These are phyloP conservation scores for Esperia sulphurella DNA, from an alignment of 2,888 invertebrate species.

Conservation along the genomic window DNA sequence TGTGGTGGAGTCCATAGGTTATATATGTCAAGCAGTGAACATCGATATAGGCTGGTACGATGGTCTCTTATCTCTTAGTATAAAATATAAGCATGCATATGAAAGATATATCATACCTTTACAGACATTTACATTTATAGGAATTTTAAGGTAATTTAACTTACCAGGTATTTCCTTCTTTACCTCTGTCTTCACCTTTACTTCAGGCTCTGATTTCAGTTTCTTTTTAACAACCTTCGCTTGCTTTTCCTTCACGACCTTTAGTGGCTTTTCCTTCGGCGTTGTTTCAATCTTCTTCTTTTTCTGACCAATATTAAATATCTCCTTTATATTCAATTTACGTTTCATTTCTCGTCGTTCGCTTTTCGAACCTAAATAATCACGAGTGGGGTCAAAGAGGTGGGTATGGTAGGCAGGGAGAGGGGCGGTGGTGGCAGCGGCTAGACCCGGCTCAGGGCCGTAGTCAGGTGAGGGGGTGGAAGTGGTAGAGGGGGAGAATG, in stretches of 20 bases:
- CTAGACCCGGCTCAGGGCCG: slow-evolving; percentile 36
- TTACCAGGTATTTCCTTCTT: slow-evolving; percentile 52
- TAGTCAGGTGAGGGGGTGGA: slow-evolving; percentile 33
- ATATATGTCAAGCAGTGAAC: too few species aligned
- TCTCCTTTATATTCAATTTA: slow-evolving; percentile 83
- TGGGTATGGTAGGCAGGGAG: slow-evolving; percentile 57
- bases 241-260: slow-evolving; percentile 38
- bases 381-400: slow-evolving; percentile 69
- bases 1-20: too few species aligned
- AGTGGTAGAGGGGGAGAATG: slow-evolving; percentile 13
- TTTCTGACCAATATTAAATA: slow-evolving; percentile 81
- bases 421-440: slow-evolving; percentile 8
- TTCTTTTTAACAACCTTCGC: slow-evolving; percentile 24
- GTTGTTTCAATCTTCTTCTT: slow-evolving; percentile 38
- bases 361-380: slow-evolving; percentile 80
- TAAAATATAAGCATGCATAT: too few species aligned
- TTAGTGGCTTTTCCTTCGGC: slow-evolving; percentile 26
- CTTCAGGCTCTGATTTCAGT: slow-evolving; percentile 13
- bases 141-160: slow-evolving; percentile 8
- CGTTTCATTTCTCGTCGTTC: slow-evolving; percentile 85
- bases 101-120: too few species aligned
- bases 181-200: slow-evolving; percentile 21
- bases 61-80: too few species aligned
- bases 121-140: not conserved
- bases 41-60: too few species aligned